Conservation (phyloP, 2,113 vertebrate genomes). For the Jacana jacana region DNA sequence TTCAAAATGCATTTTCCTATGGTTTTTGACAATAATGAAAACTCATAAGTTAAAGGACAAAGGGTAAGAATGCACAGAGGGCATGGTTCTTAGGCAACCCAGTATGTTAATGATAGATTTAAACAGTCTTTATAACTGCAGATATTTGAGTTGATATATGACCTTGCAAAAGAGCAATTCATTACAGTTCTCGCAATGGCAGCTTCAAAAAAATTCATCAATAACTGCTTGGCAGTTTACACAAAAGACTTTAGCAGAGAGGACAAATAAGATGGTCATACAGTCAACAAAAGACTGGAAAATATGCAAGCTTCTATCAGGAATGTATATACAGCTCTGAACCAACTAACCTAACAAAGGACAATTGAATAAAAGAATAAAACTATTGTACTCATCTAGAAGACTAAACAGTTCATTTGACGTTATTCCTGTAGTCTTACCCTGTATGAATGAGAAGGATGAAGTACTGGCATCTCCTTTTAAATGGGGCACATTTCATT, state of each 20-base stretch:
- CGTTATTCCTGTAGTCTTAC: not conserved
- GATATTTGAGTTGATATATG: constrained; percentile 4
- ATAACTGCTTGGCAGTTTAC: constrained; percentile 28
- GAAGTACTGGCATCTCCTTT: not conserved
- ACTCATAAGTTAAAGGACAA: not conserved
- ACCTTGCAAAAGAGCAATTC: constrained; percentile 30
- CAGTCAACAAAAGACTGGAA: not conserved
- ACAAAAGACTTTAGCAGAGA: not conserved
- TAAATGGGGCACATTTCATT: not conserved
- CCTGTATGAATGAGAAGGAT: not conserved
- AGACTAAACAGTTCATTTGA: not conserved
- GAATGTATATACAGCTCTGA: not conserved
- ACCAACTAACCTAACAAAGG: not conserved
- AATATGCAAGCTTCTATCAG: not conserved
- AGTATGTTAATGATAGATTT: constrained; percentile 14
- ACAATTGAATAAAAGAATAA: not conserved
- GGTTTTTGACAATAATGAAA: constrained; percentile 21
- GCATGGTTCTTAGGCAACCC: not conserved
- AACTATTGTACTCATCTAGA: not conserved
- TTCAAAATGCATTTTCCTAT: not conserved
- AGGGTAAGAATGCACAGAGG: not conserved
- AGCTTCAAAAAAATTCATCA: constrained; percentile 36
- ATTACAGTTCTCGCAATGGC: constrained; percentile 2
- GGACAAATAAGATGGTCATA: not conserved
- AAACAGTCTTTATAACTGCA: not conserved